Percentiles rank a stretch among this genome's conserved stretches.
phyloP scores from a whole-genome alignment of 2,888 invertebrate genomes.

The Polydrusus pterygomalis region DNA sequence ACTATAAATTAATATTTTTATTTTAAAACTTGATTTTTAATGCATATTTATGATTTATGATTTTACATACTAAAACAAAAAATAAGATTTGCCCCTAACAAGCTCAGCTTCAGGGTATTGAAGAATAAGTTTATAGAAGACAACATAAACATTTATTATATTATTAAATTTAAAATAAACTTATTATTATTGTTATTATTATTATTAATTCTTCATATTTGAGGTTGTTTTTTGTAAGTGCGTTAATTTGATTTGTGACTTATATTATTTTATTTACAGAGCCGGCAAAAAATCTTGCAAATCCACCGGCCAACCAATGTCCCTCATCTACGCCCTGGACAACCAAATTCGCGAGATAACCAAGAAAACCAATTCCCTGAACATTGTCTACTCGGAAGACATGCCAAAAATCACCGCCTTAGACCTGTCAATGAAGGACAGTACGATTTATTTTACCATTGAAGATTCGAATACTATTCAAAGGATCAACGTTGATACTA shows the following conservation, averaged over 20 bases:
- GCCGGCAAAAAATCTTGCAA: conserved; percentile 81
- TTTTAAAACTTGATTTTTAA: no score
- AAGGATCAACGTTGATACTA: conserved; percentile 68
- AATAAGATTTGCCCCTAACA: no score
- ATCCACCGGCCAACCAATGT: conserved; percentile 75
- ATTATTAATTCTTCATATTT: no score
- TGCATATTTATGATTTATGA: no score
- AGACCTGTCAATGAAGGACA: conserved; percentile 72
- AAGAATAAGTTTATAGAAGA: no score
- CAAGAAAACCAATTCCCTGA: conserved; percentile 65
- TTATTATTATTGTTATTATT: no score
- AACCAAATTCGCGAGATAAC: conserved; percentile 76
- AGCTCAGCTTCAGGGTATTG: no score
- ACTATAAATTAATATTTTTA: no score
- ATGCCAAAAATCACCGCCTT: conserved; percentile 74
- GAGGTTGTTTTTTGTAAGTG: no score
- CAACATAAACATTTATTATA: no score
- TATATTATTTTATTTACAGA: conserved; percentile 65
- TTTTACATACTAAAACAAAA: no score
- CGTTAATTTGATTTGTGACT: background rate
- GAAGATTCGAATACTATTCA: conserved; percentile 71
- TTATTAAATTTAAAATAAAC: no score
- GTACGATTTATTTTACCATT: conserved; percentile 73
- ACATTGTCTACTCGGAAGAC: conserved; percentile 70
- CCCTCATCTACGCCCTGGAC: conserved; percentile 75